Conservation (phyloP, 1,140 invertebrate genomes). For the Anastatus disparis region DNA sequence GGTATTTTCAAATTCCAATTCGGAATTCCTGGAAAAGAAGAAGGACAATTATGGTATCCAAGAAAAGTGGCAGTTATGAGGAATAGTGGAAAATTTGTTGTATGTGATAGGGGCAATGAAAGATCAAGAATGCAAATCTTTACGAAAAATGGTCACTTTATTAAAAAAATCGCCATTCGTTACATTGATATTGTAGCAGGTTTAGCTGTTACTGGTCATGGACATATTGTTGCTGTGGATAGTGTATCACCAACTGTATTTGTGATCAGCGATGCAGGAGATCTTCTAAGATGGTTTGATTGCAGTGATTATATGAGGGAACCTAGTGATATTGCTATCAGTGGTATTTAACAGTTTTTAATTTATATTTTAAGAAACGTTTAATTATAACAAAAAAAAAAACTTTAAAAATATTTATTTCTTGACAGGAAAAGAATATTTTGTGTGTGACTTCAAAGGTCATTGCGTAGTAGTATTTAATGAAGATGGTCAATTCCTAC, state of each 20-base stretch:
- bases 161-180: slow-evolving; percentile 92
- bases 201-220: slow-evolving; percentile 87
- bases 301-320: slow-evolving; percentile 97
- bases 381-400: neutral
- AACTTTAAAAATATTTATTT: slow-evolving; percentile 1
- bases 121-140: slow-evolving; percentile 97
- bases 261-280: slow-evolving; percentile 89
- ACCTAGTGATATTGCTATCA: slow-evolving; percentile 95
- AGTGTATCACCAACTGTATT: slow-evolving; percentile 97
- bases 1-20: slow-evolving; percentile 91
- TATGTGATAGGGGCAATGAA: slow-evolving; percentile 96
- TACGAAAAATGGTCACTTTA: slow-evolving; percentile 85
- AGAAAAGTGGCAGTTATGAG: slow-evolving; percentile 94
- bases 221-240: slow-evolving; percentile 96
- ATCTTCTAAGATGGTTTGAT: slow-evolving; percentile 93
- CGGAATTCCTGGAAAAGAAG: slow-evolving; percentile 90
- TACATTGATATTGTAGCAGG: slow-evolving; percentile 99
- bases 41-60: slow-evolving; percentile 96
- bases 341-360: slow-evolving; percentile 68
- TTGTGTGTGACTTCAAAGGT: slow-evolving; percentile 97
- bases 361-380: slow-evolving; percentile 4
- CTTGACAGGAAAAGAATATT: slow-evolving; percentile 89
- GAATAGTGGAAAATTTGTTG: slow-evolving; percentile 89
- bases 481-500: slow-evolving; percentile 88
- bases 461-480: slow-evolving; percentile 97